Evolutionary conservation across 1,140 invertebrate species (phyloP).

Genomic region (Sinonovacula constricta): DNA sequence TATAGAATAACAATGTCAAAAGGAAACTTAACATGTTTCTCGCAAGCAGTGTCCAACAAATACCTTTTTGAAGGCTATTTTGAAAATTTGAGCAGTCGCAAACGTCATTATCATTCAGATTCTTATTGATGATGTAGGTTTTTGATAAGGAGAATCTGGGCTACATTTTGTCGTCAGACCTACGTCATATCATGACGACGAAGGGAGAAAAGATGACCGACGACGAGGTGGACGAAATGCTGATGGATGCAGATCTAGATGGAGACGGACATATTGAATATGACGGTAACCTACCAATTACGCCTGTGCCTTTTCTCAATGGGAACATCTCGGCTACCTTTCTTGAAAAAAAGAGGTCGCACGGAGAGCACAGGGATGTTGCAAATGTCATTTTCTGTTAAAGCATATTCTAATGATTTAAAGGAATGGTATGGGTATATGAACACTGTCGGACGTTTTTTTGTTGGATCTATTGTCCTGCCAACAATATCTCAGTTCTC

Average conservation of each 20-base stretch:
- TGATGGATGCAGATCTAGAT: constrained; percentile 64
- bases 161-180: constrained; percentile 95
- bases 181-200: constrained; percentile 95
- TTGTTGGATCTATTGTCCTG: too few species aligned
- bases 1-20: too few species aligned
- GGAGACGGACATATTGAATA: constrained; percentile 62
- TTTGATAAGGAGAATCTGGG: constrained; percentile 98
- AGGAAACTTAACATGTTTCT: neutral
- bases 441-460: too few species aligned
- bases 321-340: constrained; percentile 97
- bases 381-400: too few species aligned
- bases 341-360: too few species aligned
- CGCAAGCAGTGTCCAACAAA: neutral
- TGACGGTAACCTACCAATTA: constrained; percentile 65
- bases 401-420: too few species aligned
- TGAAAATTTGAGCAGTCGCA: neutral
- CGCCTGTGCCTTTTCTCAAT: too few species aligned
- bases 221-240: constrained; percentile 84
- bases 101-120: neutral
- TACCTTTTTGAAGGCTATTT: neutral
- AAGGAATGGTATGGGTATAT: too few species aligned
- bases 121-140: constrained; percentile 13
- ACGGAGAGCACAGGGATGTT: too few species aligned
- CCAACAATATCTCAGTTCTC: too few species aligned
- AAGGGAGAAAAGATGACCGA: constrained; percentile 94